Conservation (phyloP, 1,140 invertebrate species). For the Uloborus diversus region DNA sequence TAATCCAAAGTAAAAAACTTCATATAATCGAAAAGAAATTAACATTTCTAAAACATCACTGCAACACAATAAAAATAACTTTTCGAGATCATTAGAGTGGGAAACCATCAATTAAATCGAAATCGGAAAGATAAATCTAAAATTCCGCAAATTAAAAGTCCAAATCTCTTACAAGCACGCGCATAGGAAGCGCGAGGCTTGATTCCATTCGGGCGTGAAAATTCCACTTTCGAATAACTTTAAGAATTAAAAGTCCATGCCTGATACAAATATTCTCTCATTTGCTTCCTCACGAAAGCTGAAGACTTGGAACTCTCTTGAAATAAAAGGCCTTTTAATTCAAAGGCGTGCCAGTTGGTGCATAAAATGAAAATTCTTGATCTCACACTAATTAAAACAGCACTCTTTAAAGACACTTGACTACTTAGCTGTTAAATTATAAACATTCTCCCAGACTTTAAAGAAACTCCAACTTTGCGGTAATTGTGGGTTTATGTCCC, state of each 20-base stretch:
- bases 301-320: background rate
- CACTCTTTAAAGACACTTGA: background rate
- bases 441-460: background rate
- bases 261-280: background rate
- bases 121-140: background rate
- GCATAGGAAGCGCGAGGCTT: background rate
- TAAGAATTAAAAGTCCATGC: background rate
- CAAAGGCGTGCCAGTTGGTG: slow-evolving; percentile 20
- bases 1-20: no score
- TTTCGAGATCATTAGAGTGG: no score
- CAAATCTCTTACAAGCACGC: background rate
- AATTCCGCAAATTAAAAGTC: background rate
- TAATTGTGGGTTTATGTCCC: no score
- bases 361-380: slow-evolving; percentile 29
- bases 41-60: no score
- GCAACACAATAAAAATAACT: no score
- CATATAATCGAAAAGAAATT: no score
- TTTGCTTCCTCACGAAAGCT: background rate
- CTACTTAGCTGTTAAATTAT: slow-evolving; percentile 31
- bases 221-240: background rate
- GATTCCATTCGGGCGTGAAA: background rate
- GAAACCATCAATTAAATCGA: no score
- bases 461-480: no score
- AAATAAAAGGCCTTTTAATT: slow-evolving; percentile 48
- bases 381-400: slow-evolving; percentile 12